Percentiles rank a stretch among this genome's conserved stretches.
These are phyloP conservation scores for Deladenus siricidicola DNA, from an alignment of 2,888 invertebrate genomes.

Conservation along the genomic window DNA sequence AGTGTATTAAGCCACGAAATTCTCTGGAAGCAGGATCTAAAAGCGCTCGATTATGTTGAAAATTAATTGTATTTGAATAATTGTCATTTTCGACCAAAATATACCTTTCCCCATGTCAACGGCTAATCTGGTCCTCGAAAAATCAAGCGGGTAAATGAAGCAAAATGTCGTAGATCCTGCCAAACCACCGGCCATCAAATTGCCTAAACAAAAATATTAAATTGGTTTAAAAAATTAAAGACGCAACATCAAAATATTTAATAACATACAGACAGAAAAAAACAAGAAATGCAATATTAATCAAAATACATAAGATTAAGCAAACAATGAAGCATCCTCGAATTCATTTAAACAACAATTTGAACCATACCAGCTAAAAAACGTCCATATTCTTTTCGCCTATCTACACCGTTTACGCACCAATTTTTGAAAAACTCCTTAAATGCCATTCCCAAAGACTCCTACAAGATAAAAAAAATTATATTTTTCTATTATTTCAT, in stretches of 20 bases:
- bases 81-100: too few species aligned
- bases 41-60: background rate
- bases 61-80: too few species aligned
- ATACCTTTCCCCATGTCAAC: constrained; percentile 74
- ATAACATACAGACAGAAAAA: too few species aligned
- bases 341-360: too few species aligned
- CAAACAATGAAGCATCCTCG: too few species aligned
- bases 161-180: constrained; percentile 85
- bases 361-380: constrained; percentile 21
- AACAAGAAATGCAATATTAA: too few species aligned
- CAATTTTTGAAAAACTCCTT: constrained; percentile 48
- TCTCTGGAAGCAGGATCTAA: constrained; percentile 61
- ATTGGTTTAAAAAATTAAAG: background rate
- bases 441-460: constrained; percentile 48
- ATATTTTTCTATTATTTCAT: background rate
- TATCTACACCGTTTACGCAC: constrained; percentile 36
- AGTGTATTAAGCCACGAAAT: constrained; percentile 79
- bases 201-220: constrained; percentile 53
- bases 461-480: constrained; percentile 28
- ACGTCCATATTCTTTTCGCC: constrained; percentile 17
- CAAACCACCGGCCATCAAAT: constrained; percentile 82
- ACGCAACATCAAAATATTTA: background rate
- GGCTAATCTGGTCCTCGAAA: constrained; percentile 78
- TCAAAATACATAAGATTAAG: too few species aligned
- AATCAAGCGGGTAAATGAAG: constrained; percentile 89